Base-by-base conservation (phyloP, 2,888 invertebrate genomes). In the Parnassius smintheus region DNA sequence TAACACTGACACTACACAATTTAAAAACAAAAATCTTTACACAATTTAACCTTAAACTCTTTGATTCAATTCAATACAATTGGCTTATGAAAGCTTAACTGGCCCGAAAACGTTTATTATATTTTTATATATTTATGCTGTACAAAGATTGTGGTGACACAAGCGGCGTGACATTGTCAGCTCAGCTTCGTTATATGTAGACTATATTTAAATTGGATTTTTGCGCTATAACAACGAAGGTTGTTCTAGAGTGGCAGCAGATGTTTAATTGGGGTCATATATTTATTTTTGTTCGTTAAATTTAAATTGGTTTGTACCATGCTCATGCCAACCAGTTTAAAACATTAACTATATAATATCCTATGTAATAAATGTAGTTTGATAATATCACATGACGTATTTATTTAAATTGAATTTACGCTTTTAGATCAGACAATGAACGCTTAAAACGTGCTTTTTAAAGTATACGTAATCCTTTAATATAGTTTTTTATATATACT, bases 91-190 rank as follows among this genome's bases (percentile, higher is more conserved):
- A 12, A 3, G 9, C 49, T 13, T 50, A 49, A 60, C 56, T 61
- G 50, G 42, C 44, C 12, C 10, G 11, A n/a, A 13, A 55, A 50
- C n/a, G 49, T 72, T 66, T 68, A 74, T 74, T 73, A 69, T 72
- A 75, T 68, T 63, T 66, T 69, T 66, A 73, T n/a, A n/a, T n/a
- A n/a, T n/a, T n/a, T n/a, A 68, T 72, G 58, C 35, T 45, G 55
- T 18, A 55, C 65, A 68, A 71, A 72, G 65, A 65, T 70, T 66
- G 68, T 56, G 74, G 78, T 80, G 81, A 85, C 74, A 84, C 80
- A 76, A 80, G 79, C 83, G 80, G 75, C 81, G 76, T 81, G 80
- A 86, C 83, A 86, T 85, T 90, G 88, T 88, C 86, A 83, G 83
- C 78, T 88, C 86, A 83, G 83, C 78, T 80, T 74, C 72, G 75